Percentiles rank a stretch among this genome's conserved stretches.
Evolutionary conservation across 2,888 invertebrate genomes (phyloP).

Genomic region (Itoplectis maculator): DNA sequence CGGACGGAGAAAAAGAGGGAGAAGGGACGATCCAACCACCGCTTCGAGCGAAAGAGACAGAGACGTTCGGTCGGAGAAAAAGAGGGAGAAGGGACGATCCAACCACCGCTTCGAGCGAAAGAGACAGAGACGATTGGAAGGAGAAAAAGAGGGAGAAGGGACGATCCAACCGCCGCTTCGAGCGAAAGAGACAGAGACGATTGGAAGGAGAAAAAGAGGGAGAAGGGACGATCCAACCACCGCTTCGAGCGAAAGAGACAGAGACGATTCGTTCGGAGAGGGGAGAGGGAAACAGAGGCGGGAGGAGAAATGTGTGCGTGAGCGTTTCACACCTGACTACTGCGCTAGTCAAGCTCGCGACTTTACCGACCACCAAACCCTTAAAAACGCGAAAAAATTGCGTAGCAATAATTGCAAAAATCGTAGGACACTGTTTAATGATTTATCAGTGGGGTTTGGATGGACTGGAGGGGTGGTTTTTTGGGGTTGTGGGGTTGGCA

Average conservation of each 20-base stretch:
- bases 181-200: too few species aligned
- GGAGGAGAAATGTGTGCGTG: slow-evolving; percentile 78
- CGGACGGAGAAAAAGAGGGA: too few species aligned
- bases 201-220: slow-evolving; percentile 68
- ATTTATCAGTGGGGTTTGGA: too few species aligned
- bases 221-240: slow-evolving; percentile 61
- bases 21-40: too few species aligned
- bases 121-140: too few species aligned
- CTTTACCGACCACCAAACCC: slow-evolving; percentile 57
- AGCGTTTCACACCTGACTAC: slow-evolving; percentile 84
- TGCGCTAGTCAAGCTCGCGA: slow-evolving; percentile 78
- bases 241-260: too few species aligned
- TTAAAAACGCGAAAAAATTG: slow-evolving; percentile 4
- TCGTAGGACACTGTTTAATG: neutral
- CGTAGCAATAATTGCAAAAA: slow-evolving; percentile 29
- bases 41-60: too few species aligned
- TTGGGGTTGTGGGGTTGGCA: slow-evolving; percentile 45
- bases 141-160: slow-evolving; percentile 68
- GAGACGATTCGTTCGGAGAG: neutral
- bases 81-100: too few species aligned
- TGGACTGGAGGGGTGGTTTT: too few species aligned
- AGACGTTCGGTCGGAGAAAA: too few species aligned
- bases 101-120: too few species aligned
- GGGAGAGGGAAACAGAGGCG: slow-evolving; percentile 57
- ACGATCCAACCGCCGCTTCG: too few species aligned